Evolutionary conservation across 2,113 vertebrate species (phyloP).

Genomic region (Upupa epops): DNA sequence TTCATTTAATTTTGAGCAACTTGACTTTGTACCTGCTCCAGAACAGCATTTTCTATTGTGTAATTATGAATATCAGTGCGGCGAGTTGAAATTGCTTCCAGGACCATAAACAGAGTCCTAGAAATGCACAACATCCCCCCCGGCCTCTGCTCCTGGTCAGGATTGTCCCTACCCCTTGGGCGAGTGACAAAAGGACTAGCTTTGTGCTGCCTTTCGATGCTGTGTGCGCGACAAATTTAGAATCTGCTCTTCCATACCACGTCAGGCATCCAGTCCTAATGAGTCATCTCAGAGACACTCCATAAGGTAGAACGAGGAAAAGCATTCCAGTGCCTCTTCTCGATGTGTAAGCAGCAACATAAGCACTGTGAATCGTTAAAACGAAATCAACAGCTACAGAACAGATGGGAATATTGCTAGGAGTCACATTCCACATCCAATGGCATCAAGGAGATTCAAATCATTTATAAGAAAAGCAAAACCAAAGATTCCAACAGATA

Average conservation of each 20-base stretch:
- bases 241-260: constrained; percentile 23
- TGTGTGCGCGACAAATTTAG: constrained; percentile 41
- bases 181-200: background rate
- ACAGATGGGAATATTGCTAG: background rate
- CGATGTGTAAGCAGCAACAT: background rate
- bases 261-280: constrained; percentile 24
- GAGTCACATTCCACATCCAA: background rate
- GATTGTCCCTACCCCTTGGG: background rate
- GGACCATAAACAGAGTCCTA: background rate
- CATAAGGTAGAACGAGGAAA: background rate
- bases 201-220: constrained; percentile 10
- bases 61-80: background rate
- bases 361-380: background rate
- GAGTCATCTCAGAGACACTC: constrained; percentile 45
- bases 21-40: background rate
- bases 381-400: background rate
- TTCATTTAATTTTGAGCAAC: background rate
- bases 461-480: background rate
- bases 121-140: background rate
- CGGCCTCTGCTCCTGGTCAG: background rate
- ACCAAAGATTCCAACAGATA: background rate
- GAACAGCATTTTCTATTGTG: background rate
- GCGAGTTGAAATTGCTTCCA: background rate
- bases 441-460: background rate
- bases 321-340: background rate